Conservation (phyloP, 2,113 vertebrate genomes). For the Peromyscus californicus region DNA sequence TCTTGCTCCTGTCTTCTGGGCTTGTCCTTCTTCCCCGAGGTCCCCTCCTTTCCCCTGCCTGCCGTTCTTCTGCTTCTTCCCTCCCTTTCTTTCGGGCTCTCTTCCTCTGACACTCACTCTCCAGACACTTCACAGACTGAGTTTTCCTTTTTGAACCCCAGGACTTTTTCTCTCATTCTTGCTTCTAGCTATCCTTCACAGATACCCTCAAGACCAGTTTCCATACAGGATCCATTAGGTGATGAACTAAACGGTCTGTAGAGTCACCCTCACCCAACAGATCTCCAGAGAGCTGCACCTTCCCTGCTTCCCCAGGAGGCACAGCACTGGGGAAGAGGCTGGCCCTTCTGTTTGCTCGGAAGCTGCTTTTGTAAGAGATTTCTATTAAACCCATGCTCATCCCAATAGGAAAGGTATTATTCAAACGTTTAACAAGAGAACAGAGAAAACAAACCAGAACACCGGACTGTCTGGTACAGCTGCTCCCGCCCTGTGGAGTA, state of each 20-base stretch:
- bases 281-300: rapidly evolving
- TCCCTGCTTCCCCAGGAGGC: background rate
- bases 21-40: background rate
- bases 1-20: background rate
- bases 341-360: background rate
- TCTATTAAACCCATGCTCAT: background rate
- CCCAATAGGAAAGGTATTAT: background rate
- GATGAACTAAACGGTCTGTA: background rate
- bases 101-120: too few relatives aligned
- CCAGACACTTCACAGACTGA: rapidly evolving
- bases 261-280: background rate
- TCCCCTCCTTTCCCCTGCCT: rapidly evolving
- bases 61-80: rapidly evolving
- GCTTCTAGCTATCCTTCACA: rapidly evolving
- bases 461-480: background rate
- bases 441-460: background rate
- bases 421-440: background rate
- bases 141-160: background rate
- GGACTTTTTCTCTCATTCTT: rapidly evolving
- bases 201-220: rapidly evolving
- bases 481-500: background rate
- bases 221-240: rapidly evolving
- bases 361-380: background rate
- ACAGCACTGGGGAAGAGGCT: background rate
- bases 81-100: rapidly evolving